Evolutionary conservation across 2,797 vertebrate species (phyloP), one percentile per base, ranked within the genome.

Genomic region (Strix occidentalis): DNA sequence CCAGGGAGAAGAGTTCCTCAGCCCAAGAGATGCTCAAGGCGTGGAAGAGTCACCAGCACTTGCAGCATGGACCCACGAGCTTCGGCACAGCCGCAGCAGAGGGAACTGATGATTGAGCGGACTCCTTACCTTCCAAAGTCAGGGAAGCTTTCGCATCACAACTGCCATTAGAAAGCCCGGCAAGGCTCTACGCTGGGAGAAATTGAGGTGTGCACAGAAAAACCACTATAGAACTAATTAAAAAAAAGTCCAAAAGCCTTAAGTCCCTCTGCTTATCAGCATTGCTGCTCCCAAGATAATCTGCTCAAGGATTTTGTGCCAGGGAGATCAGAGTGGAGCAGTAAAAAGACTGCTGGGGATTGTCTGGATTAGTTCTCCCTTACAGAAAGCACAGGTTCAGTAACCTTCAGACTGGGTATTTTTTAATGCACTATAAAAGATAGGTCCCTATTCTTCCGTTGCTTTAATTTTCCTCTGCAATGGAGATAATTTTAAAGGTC

Each of bases 331-430:
- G 95, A 94, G 86, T 31, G 70, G 81, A 96, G 91, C 92, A 82
- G 95, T 85, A 93, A 94, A 93, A 93, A 88, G 93, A 69, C 95
- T 87, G 94, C 89, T 77, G 90, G 83, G 96, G 95, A 96, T 95
- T 95, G 96, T 91, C 58, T 91, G 95, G 95, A 97, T 97, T 97
- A 97, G 94, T 89, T 94, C 92, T 92, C 89, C 92, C 92, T 92
- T 89, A 95, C 93, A 95, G 96, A 95, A 95, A 91, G 93, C 88
- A n/a, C 74, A 89, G 95, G 95, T 95, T 95, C 95, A 69, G 91
- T 90, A 92, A 97, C 97, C 96, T 97, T 95, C 96, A 94, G 91
- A 16, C 84, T 77, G 70, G 77, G 45, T 61, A 33, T 69, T 95
- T 94, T 89, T 70, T 89, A 95, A 90, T 61, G 92, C 69, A 77